Evolutionary conservation across 2,113 vertebrate genomes (phyloP).

Genomic region (Semnopithecus entellus): DNA sequence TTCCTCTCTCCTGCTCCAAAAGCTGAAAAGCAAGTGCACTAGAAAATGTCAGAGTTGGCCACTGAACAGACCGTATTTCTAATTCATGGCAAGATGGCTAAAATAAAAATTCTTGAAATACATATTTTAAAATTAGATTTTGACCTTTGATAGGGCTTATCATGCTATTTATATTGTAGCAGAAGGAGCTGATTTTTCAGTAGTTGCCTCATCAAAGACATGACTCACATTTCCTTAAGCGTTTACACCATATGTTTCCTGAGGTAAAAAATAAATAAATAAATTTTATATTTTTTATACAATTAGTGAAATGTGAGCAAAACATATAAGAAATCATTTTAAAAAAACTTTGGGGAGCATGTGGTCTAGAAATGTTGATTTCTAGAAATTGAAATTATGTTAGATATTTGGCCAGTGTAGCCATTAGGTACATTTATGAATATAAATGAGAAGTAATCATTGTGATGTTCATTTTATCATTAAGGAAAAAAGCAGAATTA

Average conservation of each 20-base stretch:
- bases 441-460: conserved; percentile 50
- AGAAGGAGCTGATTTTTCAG: conserved; percentile 69
- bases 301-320: conserved; percentile 59
- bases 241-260: conserved; percentile 74
- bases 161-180: conserved; percentile 75
- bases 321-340: conserved; percentile 59
- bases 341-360: conserved; percentile 56
- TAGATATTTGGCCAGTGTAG: background rate
- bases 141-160: conserved; percentile 73
- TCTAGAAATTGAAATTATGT: conserved; percentile 39
- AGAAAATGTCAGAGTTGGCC: conserved; percentile 28
- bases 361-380: conserved; percentile 45
- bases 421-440: conserved; percentile 23
- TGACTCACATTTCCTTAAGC: conserved; percentile 82
- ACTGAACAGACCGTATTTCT: conserved; percentile 39
- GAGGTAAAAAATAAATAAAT: conserved; percentile 57
- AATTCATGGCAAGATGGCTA: conserved; percentile 59
- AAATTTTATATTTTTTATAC: conserved; percentile 26
- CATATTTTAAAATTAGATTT: conserved; percentile 67
- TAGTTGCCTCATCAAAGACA: conserved; percentile 66
- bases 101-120: conserved; percentile 76
- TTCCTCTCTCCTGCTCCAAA: conserved; percentile 50
- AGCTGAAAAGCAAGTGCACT: background rate
- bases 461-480: background rate
- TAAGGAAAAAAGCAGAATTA: conserved; percentile 40